Conservation (phyloP, 2,113 vertebrate genomes). For the Shinisaurus crocodilurus region DNA sequence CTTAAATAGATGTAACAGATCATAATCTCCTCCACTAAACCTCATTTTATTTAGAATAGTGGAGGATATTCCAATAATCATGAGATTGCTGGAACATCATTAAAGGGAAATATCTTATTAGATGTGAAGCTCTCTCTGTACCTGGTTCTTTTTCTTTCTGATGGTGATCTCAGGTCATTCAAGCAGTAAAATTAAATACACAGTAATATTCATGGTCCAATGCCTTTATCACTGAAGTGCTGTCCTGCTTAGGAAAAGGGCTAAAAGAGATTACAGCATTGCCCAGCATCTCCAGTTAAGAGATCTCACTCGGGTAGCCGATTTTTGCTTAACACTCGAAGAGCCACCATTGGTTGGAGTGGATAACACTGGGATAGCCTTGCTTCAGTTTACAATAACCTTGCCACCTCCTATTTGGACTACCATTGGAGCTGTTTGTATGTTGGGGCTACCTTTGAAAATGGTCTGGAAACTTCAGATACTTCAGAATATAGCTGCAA, state of each 20-base stretch:
- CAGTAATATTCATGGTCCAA: conserved; percentile 24
- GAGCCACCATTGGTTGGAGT: background rate
- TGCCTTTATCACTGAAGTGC: conserved; percentile 8
- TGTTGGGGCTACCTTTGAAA: too few species aligned
- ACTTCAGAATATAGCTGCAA: too few species aligned
- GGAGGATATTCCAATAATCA: background rate
- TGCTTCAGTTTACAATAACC: too few species aligned
- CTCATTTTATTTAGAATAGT: background rate
- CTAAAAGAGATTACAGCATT: background rate
- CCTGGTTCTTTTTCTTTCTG: conserved; percentile 29
- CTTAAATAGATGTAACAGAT: conserved; percentile 1
- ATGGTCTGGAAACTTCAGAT: too few species aligned
- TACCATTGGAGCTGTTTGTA: too few species aligned
- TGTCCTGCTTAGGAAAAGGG: background rate
- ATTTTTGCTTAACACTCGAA: background rate
- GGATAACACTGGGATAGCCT: background rate
- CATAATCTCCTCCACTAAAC: conserved; percentile 1
- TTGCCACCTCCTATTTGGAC: too few species aligned
- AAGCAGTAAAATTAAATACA: conserved; percentile 40
- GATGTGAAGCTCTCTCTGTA: background rate
- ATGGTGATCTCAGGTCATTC: conserved; percentile 19
- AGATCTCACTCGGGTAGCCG: background rate
- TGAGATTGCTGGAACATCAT: background rate
- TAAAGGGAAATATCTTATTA: conserved; percentile 20
- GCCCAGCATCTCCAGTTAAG: background rate